Conservation (phyloP, 2,888 invertebrate genomes). For the Deilephila elpenor region DNA sequence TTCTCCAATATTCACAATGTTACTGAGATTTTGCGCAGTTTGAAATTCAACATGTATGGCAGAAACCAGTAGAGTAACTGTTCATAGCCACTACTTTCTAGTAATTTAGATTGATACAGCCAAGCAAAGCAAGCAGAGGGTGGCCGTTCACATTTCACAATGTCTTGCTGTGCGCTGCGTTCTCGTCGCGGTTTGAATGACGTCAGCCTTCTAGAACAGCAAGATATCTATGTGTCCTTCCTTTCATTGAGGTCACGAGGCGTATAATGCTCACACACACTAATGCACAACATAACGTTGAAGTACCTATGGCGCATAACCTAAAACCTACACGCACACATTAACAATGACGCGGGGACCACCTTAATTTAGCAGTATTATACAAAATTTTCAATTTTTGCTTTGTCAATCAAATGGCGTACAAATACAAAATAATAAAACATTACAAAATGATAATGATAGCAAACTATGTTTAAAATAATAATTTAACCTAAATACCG, state of each 20-base stretch:
- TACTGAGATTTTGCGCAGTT: constrained; percentile 68
- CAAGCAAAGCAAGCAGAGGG: constrained; percentile 76
- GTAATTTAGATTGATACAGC: constrained; percentile 72
- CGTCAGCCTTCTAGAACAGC: constrained; percentile 82
- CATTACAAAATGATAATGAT: constrained; percentile 27
- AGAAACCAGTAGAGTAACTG: constrained; percentile 80
- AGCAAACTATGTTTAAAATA: constrained; percentile 27
- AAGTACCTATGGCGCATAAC: constrained; percentile 46
- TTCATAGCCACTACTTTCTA: constrained; percentile 81
- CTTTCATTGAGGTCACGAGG: constrained; percentile 78
- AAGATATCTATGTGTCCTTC: constrained; percentile 69
- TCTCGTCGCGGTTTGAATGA: constrained; percentile 73
- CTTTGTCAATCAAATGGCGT: background rate
- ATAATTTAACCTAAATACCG: constrained; percentile 29
- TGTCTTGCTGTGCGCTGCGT: constrained; percentile 76
- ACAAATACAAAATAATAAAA: constrained; percentile 31
- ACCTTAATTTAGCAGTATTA: constrained; percentile 59
- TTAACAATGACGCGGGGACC: constrained; percentile 46
- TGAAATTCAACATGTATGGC: constrained; percentile 76
- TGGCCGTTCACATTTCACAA: constrained; percentile 85
- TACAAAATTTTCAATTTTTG: constrained; percentile 39
- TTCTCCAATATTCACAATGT: constrained; percentile 76
- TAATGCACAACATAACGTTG: constrained; percentile 52
- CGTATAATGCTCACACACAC: constrained; percentile 75
- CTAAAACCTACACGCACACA: constrained; percentile 39